Base-by-base conservation (phyloP, 2,797 vertebrate genomes). In the Eospalax fontanierii region DNA sequence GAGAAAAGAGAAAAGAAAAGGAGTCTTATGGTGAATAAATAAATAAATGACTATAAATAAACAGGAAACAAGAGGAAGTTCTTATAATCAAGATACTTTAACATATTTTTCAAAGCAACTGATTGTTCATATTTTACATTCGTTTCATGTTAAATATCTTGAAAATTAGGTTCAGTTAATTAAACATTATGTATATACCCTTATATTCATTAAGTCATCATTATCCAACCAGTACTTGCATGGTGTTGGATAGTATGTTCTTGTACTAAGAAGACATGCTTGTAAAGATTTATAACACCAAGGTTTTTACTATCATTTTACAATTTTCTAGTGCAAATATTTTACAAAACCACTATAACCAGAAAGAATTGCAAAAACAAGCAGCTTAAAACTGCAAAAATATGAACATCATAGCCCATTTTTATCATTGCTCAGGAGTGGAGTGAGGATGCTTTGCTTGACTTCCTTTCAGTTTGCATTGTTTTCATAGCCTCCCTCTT, bases 331-430 rank as follows among this genome's bases (percentile, higher is more conserved):
- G n/a, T 46, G 21, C 3, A 57, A 6, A 70, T 81, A 65, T 2
- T n/a, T n/a, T n/a, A n/a, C 24, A 81, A 81, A 90, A 5, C 12
- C 43, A 83, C 38, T 6, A 2, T 71, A 19, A n/a, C 4, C 15
- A 75, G 24, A 94, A 94, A 88, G 30, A 80, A 75, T n/a, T 54
- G n/a, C 11, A n/a, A 73, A 76, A 75, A 65, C 21, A 63, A 63
- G 24, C 6, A 92, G 89, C 73, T 90, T 65, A 75, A 75, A 87
- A 50, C 24, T 70, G 85, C 21, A 86, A 86, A 50, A 85, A 85
- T 2, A 30, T 38, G 8, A 68, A 4, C 24, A 81, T 22, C 63
- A 76, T 5, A 46, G 18, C 66, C 7, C 57, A 71, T 73, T 89
- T 68, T 61, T 89, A 11, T 50, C 68, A 6, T 63, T 6, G 28